phyloP scores from a whole-genome alignment of 2,797 vertebrate species.

The Alauda arvensis region DNA sequence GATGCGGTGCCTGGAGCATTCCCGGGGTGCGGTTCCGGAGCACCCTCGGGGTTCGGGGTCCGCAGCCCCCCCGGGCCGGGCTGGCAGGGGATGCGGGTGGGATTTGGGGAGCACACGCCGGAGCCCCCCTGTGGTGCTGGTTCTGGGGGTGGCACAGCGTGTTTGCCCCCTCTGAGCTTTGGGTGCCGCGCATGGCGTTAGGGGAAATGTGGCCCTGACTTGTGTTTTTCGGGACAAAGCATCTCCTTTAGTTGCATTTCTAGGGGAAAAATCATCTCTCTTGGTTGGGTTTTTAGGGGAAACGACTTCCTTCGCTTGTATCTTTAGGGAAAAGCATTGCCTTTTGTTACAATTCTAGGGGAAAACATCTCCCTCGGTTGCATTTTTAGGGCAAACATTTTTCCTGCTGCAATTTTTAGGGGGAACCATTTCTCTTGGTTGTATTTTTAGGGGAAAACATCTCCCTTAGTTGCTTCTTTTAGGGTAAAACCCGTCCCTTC shows the following conservation, averaged over 20 bases:
- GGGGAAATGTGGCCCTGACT: no score
- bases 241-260: neutral
- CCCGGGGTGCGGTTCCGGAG: neutral
- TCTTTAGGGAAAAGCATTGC: neutral
- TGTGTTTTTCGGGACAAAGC: neutral
- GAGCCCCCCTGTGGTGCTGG: neutral
- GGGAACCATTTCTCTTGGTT: neutral
- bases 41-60: neutral
- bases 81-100: neutral
- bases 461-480: neutral
- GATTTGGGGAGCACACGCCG: accelerated
- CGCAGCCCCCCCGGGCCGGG: neutral
- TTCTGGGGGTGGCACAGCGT: neutral
- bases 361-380: neutral
- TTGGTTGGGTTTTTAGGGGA: neutral
- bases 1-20: no score
- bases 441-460: neutral
- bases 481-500: accelerated
- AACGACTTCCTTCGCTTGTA: neutral
- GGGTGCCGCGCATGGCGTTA: neutral
- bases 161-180: neutral
- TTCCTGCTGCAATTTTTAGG: neutral
- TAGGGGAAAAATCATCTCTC: neutral
- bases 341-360: neutral
- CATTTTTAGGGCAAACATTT: neutral